Conservation (phyloP, 2,888 invertebrate species). For the Anoncus sp. region DNA sequence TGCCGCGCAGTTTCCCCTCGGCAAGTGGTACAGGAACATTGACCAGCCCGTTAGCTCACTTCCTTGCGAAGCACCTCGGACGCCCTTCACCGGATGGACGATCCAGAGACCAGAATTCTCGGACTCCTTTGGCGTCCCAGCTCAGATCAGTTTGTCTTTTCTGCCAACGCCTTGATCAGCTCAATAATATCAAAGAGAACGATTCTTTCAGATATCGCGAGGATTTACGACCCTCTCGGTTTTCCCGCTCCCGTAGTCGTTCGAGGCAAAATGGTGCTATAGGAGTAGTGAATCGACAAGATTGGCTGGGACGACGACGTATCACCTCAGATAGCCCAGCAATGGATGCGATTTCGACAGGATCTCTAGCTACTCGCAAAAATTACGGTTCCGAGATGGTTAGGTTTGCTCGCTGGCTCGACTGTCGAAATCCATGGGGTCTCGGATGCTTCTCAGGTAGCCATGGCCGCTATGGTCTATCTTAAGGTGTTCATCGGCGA, state of each 20-base stretch:
- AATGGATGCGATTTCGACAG: slow-evolving; percentile 38
- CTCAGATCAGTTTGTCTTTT: background rate
- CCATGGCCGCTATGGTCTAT: slow-evolving; percentile 53
- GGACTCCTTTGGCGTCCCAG: background rate
- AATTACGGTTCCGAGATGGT: too few species aligned
- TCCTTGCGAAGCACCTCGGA: background rate
- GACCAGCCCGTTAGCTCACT: too few species aligned
- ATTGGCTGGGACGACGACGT: slow-evolving; percentile 58
- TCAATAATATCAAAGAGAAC: background rate
- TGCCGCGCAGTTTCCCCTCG: background rate
- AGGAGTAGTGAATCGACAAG: slow-evolving; percentile 57
- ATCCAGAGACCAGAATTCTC: too few species aligned
- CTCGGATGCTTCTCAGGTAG: slow-evolving; percentile 55
- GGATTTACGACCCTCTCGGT: background rate
- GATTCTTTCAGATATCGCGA: background rate
- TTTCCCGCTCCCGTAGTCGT: background rate
- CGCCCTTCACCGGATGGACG: too few species aligned
- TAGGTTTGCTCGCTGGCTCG: slow-evolving; percentile 57
- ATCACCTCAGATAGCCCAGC: background rate
- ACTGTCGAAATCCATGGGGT: slow-evolving; percentile 57
- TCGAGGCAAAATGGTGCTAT: slow-evolving; percentile 1
- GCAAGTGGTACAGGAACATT: too few species aligned
- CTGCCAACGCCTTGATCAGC: background rate
- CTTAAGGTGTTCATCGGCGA: slow-evolving; percentile 33
- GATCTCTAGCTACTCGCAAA: slow-evolving; percentile 40